Evolutionary conservation across 2,797 vertebrate genomes (phyloP).

Genomic region (Aeoliscus strigatus): DNA sequence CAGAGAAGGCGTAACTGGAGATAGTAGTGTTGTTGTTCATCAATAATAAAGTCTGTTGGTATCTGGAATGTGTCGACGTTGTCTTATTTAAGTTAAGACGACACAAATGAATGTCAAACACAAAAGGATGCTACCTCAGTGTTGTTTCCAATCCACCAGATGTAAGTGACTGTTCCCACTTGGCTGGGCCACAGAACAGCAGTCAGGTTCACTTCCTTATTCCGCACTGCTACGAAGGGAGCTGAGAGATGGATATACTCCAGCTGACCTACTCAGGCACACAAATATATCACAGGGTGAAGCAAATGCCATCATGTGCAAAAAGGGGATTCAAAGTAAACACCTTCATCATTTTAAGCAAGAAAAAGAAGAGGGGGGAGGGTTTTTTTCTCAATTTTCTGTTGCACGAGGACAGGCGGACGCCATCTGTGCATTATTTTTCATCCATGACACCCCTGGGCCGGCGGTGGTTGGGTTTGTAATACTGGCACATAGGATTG

Average conservation of each 20-base stretch:
- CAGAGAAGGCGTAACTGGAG: no score
- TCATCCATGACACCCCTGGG: constrained; percentile 58
- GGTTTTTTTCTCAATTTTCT: constrained; percentile 23
- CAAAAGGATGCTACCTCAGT: no score
- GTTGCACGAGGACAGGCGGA: constrained; percentile 32
- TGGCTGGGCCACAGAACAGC: constrained; percentile 81
- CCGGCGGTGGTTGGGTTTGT: constrained; percentile 43
- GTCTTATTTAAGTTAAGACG: no score
- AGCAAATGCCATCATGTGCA: no score
- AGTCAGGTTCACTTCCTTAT: constrained; percentile 86
- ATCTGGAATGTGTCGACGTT: no score
- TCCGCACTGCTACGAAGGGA: constrained; percentile 85
- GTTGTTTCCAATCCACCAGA: constrained; percentile 95
- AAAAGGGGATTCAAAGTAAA: no score
- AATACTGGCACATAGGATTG: constrained; percentile 57
- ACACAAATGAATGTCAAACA: no score
- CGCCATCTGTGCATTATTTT: constrained; percentile 70
- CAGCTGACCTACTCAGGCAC: constrained; percentile 88
- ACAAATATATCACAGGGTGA: no score
- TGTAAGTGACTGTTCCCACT: constrained; percentile 88
- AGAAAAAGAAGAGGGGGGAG: not conserved
- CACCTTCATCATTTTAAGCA: no score
- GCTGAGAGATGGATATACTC: constrained; percentile 84
- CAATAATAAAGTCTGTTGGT: no score
- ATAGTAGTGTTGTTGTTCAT: no score